Evolutionary conservation across 2,113 vertebrate genomes (phyloP), one percentile per base, ranked within the genome.

Genomic region (Callopanchax toddi): DNA sequence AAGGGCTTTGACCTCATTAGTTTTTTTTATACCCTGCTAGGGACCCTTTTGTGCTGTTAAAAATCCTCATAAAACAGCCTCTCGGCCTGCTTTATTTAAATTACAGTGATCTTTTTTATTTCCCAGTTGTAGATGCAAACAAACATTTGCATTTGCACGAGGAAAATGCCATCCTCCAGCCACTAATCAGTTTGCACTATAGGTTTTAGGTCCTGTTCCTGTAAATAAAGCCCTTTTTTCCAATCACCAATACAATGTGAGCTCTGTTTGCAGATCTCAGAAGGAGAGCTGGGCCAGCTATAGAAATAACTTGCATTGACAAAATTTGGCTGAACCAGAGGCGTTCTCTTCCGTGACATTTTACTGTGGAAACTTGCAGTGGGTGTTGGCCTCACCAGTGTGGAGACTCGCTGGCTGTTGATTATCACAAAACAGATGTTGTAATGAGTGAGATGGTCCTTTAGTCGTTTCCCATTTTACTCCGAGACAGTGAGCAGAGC

Each of bases 291-390:
- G 16, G 58, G 39, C 40, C 29, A 32, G 34, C 55, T 45, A 54
- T 39, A 40, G 63, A 70, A 50, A 50, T 22, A 79, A 78, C 20
- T 37, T 65, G 56, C 66, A 76, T 46, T 20, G 21, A 49, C 43
- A 57, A 44, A 78, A 36, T 74, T 83, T 84, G 82, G 82, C 79
- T 81, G 57, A 70, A 61, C 61, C 48, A 17, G 56, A 77, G 42
- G 65, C 61, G 11, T 50, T 52, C 58, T 69, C 11, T 50, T 52
- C 58, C 67, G 59, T 81, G 85, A 86, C 79, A 81, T 87, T 88
- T 84, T 43, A 75, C 72, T 68, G 76, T 87, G 86, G 88, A 89
- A 89, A 91, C 74, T 75, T 75, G 49, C 67, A 80, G 79, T 84
- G 88, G 88, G 86, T 83, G 88, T 89, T 83, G 86, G 82, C 81